A percentile compares a stretch with the other conserved stretches of the same genome.
Conservation (phyloP, 2,888 invertebrate genomes). For the Notodonta dromedarius region DNA sequence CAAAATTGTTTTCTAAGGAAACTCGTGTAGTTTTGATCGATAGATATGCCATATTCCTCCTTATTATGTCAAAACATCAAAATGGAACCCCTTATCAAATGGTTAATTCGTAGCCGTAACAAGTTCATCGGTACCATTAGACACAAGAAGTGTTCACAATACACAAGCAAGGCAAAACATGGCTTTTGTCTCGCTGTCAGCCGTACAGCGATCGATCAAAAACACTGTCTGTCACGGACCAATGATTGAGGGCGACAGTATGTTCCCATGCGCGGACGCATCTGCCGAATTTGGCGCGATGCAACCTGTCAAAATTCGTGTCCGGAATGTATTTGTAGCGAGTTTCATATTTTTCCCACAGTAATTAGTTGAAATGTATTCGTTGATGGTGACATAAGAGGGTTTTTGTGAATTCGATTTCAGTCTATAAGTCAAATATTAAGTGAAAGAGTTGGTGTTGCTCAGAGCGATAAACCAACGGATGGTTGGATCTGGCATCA, state of each 20-base stretch:
- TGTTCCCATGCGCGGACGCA: constrained; percentile 39
- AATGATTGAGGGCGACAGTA: constrained; percentile 52
- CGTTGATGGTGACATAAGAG: not conserved
- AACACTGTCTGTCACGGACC: constrained; percentile 41
- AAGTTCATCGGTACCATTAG: constrained; percentile 27
- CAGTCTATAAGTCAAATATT: not conserved
- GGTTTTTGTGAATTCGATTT: not conserved
- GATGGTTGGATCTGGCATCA: not conserved
- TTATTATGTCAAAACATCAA: constrained; percentile 22
- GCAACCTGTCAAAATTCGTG: constrained; percentile 42
- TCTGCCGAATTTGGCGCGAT: constrained; percentile 55
- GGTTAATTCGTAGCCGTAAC: constrained; percentile 23
- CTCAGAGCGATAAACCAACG: not conserved
- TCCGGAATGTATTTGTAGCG: constrained; percentile 21
- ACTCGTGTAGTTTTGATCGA: not conserved
- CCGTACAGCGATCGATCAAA: constrained; percentile 60
- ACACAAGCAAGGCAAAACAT: constrained; percentile 28
- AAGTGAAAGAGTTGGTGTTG: not conserved
- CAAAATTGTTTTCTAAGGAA: not conserved
- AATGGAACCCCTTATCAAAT: constrained; percentile 34
- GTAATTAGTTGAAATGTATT: constrained; percentile 18
- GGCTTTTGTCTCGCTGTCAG: constrained; percentile 37
- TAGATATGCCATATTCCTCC: constrained; percentile 6
- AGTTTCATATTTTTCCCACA: constrained; percentile 26
- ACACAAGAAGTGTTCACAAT: constrained; percentile 25